Base-by-base conservation (phyloP, 2,113 vertebrate genomes). In the Anoura caudifer region DNA sequence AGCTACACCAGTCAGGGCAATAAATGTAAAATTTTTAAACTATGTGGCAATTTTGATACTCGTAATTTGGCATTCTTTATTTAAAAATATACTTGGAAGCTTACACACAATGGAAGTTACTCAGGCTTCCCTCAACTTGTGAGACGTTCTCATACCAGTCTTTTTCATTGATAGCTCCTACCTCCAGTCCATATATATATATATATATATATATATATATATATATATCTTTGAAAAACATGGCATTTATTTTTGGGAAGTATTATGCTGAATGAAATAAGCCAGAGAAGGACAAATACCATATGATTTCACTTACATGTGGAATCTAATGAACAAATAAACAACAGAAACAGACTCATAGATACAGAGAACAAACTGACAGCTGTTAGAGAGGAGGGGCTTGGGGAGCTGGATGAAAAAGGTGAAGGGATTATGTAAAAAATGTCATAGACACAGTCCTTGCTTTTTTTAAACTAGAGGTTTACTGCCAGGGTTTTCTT, bases 61-160 rank as follows among this genome's bases (percentile, higher is more conserved):
- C 33, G 36, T 94, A 95, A 52, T 90, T 97, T 85, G 61, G 13
- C 36, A 76, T 87, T 87, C 22, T 94, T 95, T 86, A 72, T 88
- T 96, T 79, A 41, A 81, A 63, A 82, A 73, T 72, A 56, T 47
- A 67, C 41, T 77, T n/a, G 77, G 24, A 69, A 2, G 5, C 22
- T 45, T 92, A 92, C 52, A 83, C 87, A 69, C 90, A 90, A 79
- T 67, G 54, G 8, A 70, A 52, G 19, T 94, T 73, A 61, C 15
- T 54, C 47, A 87, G 47, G 73, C 38, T 82, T 56, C 22, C 63
- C 26, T 87, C 50, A 77, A 5, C 5, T 92, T 87, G 41, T 26
- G 41, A 72, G n/a, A 70, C 16, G 33, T 72, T 91, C 73, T 61
- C 33, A 75, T 90, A 11, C 16, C 12, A 56, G 26, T 59, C 26